Percentiles rank a stretch among this genome's conserved stretches.
Evolutionary conservation across 1,140 invertebrate species (phyloP).

Genomic region (Drosophila chauvacae): DNA sequence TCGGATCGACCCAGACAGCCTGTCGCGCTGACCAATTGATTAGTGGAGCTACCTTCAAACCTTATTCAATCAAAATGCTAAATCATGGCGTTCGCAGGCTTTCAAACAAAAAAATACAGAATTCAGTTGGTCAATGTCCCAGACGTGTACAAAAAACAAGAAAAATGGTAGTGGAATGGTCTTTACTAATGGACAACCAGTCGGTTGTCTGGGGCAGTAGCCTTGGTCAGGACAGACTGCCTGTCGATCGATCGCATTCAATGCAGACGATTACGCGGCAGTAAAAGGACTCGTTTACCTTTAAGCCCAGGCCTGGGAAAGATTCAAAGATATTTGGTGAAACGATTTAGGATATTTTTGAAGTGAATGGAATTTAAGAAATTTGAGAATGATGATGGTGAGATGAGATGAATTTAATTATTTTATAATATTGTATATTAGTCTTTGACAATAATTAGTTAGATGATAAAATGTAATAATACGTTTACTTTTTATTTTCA

Average conservation of each 20-base stretch:
- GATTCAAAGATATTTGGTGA: slow-evolving; percentile 6
- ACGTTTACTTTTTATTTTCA: background rate
- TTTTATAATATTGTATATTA: background rate
- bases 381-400: too few relatives aligned
- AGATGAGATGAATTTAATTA: too few relatives aligned
- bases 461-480: background rate
- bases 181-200: slow-evolving; percentile 40
- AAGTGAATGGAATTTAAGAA: background rate
- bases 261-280: slow-evolving; percentile 49
- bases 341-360: background rate
- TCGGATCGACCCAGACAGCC: slow-evolving; percentile 32
- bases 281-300: slow-evolving; percentile 31
- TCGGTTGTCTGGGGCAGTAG: slow-evolving; percentile 32
- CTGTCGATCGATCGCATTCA: slow-evolving; percentile 48
- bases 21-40: slow-evolving; percentile 49
- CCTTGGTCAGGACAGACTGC: slow-evolving; percentile 33
- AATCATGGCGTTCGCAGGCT: slow-evolving; percentile 47
- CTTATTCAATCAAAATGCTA: slow-evolving; percentile 28
- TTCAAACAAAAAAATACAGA: slow-evolving; percentile 12
- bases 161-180: slow-evolving; percentile 40
- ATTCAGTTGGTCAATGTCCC: slow-evolving; percentile 49
- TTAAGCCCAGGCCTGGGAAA: slow-evolving; percentile 22
- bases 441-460: too few relatives aligned
- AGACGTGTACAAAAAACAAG: slow-evolving; percentile 34
- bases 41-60: slow-evolving; percentile 32